These are phyloP conservation scores for Microtus californicus DNA, from an alignment of 2,797 vertebrate species.

Conservation along the genomic window DNA sequence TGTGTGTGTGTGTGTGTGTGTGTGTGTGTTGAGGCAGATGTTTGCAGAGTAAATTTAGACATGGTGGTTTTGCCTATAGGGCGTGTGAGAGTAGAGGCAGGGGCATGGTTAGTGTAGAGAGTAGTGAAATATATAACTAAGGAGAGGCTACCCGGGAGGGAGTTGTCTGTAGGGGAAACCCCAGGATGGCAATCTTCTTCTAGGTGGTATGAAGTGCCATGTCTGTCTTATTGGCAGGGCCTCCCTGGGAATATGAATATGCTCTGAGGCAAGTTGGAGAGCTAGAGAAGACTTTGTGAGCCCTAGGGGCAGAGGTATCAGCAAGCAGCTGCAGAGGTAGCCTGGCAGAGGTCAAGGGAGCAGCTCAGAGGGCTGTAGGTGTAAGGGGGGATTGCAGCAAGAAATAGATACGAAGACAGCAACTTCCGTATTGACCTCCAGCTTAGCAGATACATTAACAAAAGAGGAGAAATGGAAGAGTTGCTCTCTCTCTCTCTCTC, in stretches of 20 bases:
- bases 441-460: neutral
- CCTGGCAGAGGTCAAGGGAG: neutral
- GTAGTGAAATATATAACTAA: neutral
- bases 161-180: neutral
- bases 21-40: neutral
- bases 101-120: neutral
- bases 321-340: neutral
- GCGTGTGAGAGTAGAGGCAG: neutral
- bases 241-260: neutral
- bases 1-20: neutral
- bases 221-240: neutral
- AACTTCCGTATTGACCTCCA: too few relatives aligned
- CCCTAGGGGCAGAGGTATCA: too few relatives aligned
- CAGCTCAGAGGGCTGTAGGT: neutral
- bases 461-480: neutral
- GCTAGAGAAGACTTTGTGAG: neutral
- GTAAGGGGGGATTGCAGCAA: too few relatives aligned
- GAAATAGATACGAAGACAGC: neutral
- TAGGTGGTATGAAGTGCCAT: neutral
- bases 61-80: neutral
- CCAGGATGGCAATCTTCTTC: neutral
- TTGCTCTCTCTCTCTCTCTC: too few relatives aligned
- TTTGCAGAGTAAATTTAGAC: neutral
- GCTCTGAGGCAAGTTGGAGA: neutral
- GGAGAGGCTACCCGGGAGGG: neutral